Percentiles rank a stretch among this genome's conserved stretches.
Evolutionary conservation across 1,140 invertebrate genomes (phyloP).

Genomic region (Solenopsis invicta): DNA sequence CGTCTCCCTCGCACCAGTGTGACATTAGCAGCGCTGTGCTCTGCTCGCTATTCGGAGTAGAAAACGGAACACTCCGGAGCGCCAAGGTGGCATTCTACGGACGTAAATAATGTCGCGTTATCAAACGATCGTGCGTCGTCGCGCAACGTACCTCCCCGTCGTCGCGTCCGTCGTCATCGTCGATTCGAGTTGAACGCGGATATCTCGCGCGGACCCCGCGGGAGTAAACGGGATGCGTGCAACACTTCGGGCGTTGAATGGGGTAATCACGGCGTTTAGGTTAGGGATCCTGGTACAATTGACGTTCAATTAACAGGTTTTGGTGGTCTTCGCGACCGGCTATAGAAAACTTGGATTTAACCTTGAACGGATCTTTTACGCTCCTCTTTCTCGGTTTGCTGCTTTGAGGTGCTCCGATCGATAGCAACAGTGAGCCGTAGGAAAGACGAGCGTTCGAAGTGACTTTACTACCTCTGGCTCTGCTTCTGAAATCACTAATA

Average conservation of each 20-base stretch:
- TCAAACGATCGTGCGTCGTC: constrained; percentile 27
- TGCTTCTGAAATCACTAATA: background rate
- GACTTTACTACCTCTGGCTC: background rate
- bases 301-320: background rate
- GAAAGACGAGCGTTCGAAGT: background rate
- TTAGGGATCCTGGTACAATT: constrained; percentile 15
- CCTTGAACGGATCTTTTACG: constrained; percentile 49
- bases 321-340: background rate
- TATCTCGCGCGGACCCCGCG: background rate
- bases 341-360: constrained; percentile 42
- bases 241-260: constrained; percentile 19
- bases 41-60: background rate
- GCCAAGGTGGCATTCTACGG: constrained; percentile 15
- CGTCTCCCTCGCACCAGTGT: constrained; percentile 25
- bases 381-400: constrained; percentile 45
- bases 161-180: background rate
- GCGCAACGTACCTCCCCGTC: background rate
- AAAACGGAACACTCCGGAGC: constrained; percentile 14
- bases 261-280: constrained; percentile 48
- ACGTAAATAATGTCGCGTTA: constrained; percentile 56
- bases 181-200: background rate
- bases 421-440: constrained; percentile 38
- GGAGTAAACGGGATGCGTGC: background rate
- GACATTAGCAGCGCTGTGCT: constrained; percentile 6
- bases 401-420: constrained; percentile 47